Base-by-base conservation (phyloP, 2,113 vertebrate genomes). In the Rhinoptilus africanus region DNA sequence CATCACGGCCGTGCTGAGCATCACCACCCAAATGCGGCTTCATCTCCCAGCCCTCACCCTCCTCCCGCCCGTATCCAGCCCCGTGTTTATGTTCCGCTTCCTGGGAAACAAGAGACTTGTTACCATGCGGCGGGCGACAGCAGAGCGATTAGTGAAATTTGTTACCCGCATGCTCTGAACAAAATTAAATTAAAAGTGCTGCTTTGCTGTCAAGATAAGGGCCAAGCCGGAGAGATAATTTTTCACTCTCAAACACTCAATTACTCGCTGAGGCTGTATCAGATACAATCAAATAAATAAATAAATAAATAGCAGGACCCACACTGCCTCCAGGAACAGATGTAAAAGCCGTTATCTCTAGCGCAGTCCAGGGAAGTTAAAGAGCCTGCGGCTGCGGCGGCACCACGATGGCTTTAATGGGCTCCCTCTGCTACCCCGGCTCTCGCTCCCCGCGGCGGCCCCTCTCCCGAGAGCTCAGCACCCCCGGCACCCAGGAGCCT, bases 121-220 rank as follows among this genome's bases (percentile, higher is more conserved):
- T 98, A 97, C 98, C 98, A 98, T 97, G 98, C 85, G 45, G 96
- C 96, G 97, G 98, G 97, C 92, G 95, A 97, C 97, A 98, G 98
- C 95, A 59, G 4, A 96, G 96, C 98, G 96, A 98, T 98, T 98
- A 98, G 98, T 95, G 97, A 98, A 98, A 98, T 98, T 98, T 98
- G 98, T 98, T 98, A 98, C 98, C 97, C 97, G 30, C 97, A 96
- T 83, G 96, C 97, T 97, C 97, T 28, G 97, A 98, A 97, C 97
- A 98, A 98, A 98, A 98, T 98, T 98, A 98, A 98, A 98, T 98
- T 98, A 98, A 98, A 98, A 98, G 98, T 97, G 97, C 97, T 97
- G 98, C 98, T 98, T 98, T 81, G 85, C 98, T 98, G 98, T 98
- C 97, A 97, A 98, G 98, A 98, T 98, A 98, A 98, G 98, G 97